A percentile compares a stretch with the other conserved stretches of the same genome.
Evolutionary conservation across 2,113 vertebrate genomes (phyloP).

Genomic region (Phrynosoma blainvillii): DNA sequence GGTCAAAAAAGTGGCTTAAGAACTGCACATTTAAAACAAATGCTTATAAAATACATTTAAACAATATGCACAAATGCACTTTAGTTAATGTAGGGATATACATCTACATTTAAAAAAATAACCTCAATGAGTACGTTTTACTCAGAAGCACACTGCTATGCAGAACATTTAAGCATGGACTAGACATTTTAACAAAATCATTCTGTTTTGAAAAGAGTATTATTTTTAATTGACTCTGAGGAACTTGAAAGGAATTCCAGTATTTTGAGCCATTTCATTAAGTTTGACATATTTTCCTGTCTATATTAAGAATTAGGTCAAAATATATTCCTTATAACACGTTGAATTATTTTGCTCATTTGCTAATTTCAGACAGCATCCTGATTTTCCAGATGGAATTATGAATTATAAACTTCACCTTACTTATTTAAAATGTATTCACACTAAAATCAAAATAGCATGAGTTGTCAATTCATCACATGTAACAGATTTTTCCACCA

Average conservation of each 20-base stretch:
- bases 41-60: too few relatives aligned
- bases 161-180: neutral
- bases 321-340: neutral
- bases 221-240: neutral
- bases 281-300: neutral
- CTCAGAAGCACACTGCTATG: neutral
- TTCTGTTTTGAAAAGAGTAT: neutral
- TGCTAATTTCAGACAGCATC: neutral
- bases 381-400: neutral
- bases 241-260: constrained; percentile 1
- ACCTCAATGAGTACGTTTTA: too few relatives aligned
- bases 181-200: neutral
- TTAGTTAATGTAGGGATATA: neutral
- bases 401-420: neutral
- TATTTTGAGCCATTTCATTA: constrained; percentile 17
- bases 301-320: neutral
- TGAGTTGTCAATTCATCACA: neutral
- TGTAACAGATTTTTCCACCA: constrained; percentile 2
- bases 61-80: too few relatives aligned
- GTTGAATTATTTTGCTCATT: neutral
- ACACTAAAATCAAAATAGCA: constrained; percentile 33
- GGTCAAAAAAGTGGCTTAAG: too few relatives aligned
- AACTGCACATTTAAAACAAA: too few relatives aligned
- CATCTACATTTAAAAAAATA: neutral
- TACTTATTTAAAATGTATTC: constrained; percentile 4